These are phyloP conservation scores for Origma solitaria DNA, from an alignment of 2,113 vertebrate species.

Conservation along the genomic window DNA sequence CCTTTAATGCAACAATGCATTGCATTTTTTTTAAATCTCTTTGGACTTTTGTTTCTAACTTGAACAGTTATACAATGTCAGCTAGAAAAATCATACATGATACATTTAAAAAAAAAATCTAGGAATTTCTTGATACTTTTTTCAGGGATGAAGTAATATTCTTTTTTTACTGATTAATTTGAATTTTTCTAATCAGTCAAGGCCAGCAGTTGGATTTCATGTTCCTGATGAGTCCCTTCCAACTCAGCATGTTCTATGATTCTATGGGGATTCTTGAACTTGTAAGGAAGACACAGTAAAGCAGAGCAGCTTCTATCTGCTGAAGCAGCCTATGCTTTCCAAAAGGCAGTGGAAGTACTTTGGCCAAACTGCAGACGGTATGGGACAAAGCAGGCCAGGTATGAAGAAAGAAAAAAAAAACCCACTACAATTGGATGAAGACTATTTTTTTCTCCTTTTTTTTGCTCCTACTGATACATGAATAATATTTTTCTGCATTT, in stretches of 20 bases:
- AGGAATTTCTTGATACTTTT: not conserved
- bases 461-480: not conserved
- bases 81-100: not conserved
- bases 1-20: not conserved
- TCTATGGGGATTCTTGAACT: not conserved
- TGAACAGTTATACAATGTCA: not conserved
- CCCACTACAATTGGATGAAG: not conserved
- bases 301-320: not conserved
- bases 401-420: not conserved
- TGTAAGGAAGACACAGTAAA: not conserved
- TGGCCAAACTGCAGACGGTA: not conserved
- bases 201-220: too few relatives aligned
- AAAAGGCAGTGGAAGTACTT: not conserved
- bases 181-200: not conserved
- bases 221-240: not conserved
- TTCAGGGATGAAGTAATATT: not conserved
- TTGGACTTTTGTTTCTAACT: not conserved
- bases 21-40: fast-evolving
- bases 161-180: not conserved
- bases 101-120: not conserved
- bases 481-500: not conserved
- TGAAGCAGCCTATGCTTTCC: not conserved
- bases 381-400: not conserved
- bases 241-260: not conserved
- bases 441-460: not conserved